These are phyloP conservation scores for Monoplex corrugatus DNA, from an alignment of 2,888 invertebrate genomes.

Conservation along the genomic window DNA sequence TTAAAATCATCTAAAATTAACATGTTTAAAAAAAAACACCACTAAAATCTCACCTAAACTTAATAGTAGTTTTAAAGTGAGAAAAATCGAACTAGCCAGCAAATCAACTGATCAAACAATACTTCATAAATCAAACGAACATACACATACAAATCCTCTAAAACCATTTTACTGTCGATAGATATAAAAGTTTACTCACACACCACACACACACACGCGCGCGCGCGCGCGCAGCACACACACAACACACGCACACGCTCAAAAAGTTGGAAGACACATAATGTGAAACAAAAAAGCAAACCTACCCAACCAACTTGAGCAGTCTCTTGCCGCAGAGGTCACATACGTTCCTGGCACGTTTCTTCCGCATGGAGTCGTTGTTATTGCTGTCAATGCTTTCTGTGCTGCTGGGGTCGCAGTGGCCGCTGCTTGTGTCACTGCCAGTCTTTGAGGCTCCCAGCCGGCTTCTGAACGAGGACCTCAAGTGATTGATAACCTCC, in stretches of 20 bases:
- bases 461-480: slow-evolving; percentile 3
- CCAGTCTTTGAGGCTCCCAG: background rate
- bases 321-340: slow-evolving; percentile 23
- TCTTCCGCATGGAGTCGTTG: background rate
- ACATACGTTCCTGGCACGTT: background rate
- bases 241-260: background rate
- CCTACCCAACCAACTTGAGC: background rate
- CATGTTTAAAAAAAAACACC: no score
- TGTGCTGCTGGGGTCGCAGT: background rate
- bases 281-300: background rate
- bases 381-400: background rate
- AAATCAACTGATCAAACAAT: no score
- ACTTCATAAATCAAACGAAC: no score
- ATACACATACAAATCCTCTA: background rate
- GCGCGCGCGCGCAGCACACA: background rate
- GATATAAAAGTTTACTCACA: background rate
- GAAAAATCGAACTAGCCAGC: no score
- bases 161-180: background rate
- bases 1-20: no score
- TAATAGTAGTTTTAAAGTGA: no score
- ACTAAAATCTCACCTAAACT: no score
- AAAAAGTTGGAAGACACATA: background rate
- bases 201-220: background rate
- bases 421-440: background rate
- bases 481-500: background rate